phyloP scores from a whole-genome alignment of 2,113 vertebrate species.

The Polypterus bichir region DNA sequence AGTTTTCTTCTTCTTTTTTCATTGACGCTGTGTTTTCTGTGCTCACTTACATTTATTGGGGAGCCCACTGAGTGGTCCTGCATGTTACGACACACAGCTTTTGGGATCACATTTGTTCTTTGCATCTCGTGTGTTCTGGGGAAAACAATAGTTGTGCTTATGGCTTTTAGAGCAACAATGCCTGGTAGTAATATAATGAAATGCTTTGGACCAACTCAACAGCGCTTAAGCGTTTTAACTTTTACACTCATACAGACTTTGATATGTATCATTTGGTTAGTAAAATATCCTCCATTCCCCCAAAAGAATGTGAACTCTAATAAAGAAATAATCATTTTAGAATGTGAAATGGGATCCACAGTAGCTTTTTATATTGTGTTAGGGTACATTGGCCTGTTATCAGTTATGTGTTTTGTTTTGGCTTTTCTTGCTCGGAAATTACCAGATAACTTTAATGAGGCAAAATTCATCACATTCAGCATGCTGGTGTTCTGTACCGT shows the following conservation, averaged over 20 bases:
- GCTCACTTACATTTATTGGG: constrained; percentile 4
- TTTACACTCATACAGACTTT: background rate
- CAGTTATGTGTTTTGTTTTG: background rate
- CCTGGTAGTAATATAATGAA: constrained; percentile 4
- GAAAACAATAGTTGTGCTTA: constrained; percentile 6
- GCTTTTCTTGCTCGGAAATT: background rate
- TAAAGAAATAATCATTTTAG: background rate
- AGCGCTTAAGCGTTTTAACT: background rate
- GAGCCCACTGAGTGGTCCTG: constrained; percentile 2
- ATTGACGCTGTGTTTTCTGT: constrained; percentile 1
- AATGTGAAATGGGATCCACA: background rate
- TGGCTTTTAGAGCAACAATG: constrained; percentile 3
- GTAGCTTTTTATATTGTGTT: background rate
- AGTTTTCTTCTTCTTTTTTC: constrained; percentile 5
- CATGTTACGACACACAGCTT: constrained; percentile 3
- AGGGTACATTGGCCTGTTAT: background rate
- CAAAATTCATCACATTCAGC: constrained; percentile 7
- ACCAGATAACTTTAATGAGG: background rate
- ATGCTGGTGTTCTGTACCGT: constrained; percentile 4
- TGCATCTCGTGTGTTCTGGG: constrained; percentile 8
- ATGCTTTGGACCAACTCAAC: constrained; percentile 3
- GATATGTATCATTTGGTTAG: background rate
- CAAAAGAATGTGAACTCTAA: background rate
- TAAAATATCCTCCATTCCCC: background rate
- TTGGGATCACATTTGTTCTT: constrained; percentile 5